Evolutionary conservation across 2,113 vertebrate species (phyloP).

Genomic region (Gobius niger): DNA sequence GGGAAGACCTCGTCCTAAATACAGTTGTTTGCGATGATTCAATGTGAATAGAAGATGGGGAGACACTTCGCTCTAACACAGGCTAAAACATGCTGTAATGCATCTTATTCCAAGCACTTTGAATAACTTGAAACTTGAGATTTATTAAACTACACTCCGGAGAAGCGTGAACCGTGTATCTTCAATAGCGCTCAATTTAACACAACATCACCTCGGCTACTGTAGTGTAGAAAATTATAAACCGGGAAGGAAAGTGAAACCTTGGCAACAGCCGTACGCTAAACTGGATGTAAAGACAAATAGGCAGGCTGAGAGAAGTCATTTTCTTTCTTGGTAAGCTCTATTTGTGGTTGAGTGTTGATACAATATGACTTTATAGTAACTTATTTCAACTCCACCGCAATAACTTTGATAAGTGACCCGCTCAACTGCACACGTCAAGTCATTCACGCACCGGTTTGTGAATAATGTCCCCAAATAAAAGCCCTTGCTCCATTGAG

Average conservation of each 20-base stretch:
- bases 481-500: neutral
- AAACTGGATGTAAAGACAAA: neutral
- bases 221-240: too few species aligned
- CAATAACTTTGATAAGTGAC: neutral
- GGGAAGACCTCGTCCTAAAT: neutral
- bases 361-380: neutral
- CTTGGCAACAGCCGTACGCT: too few species aligned
- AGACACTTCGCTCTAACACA: neutral
- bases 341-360: neutral
- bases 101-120: neutral
- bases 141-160: neutral
- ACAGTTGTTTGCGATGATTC: conserved; percentile 1
- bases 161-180: too few species aligned
- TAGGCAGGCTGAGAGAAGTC: neutral
- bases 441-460: neutral
- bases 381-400: neutral
- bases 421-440: neutral
- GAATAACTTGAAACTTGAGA: neutral
- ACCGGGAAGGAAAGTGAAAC: too few species aligned
- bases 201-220: too few species aligned
- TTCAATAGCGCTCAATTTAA: too few species aligned
- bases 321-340: neutral
- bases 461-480: neutral
- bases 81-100: neutral
- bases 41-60: neutral